Percentiles rank a stretch among this genome's conserved stretches.
Evolutionary conservation across 2,113 vertebrate genomes (phyloP).

Genomic region (Isurus oxyrinchus): DNA sequence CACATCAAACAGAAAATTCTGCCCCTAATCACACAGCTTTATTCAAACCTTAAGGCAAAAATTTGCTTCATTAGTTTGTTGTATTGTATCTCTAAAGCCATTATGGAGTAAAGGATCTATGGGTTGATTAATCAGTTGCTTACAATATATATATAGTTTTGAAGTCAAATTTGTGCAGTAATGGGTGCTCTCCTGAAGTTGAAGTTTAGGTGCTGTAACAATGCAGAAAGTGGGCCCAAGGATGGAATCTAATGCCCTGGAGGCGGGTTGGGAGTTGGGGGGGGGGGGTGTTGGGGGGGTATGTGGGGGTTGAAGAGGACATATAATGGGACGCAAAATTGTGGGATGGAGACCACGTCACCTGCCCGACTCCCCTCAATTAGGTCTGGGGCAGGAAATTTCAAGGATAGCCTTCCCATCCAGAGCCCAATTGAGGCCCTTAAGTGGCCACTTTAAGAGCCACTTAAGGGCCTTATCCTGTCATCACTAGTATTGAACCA

Average conservation of each 20-base stretch:
- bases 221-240: not conserved
- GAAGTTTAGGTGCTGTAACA: not conserved
- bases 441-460: no score
- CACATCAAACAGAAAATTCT: no score
- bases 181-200: not conserved
- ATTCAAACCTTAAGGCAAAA: slow-evolving; percentile 3
- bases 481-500: not conserved
- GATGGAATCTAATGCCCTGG: not conserved
- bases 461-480: not conserved
- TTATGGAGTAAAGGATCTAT: slow-evolving; percentile 13
- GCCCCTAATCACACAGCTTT: not conserved
- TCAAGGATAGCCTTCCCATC: not conserved
- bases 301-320: no score
- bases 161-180: not conserved
- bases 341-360: not conserved
- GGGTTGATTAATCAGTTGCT: not conserved
- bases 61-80: not conserved
- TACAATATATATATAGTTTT: not conserved
- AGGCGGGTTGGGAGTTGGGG: not conserved
- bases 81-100: not conserved
- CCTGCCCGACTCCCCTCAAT: not conserved
- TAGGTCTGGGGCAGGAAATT: not conserved
- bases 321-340: not conserved
- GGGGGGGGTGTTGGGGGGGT: no score
- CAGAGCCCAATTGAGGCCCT: not conserved